A percentile compares a stretch with the other conserved stretches of the same genome.
Conservation (phyloP, 2,888 invertebrate species). For the Lamellibrachia columna region DNA sequence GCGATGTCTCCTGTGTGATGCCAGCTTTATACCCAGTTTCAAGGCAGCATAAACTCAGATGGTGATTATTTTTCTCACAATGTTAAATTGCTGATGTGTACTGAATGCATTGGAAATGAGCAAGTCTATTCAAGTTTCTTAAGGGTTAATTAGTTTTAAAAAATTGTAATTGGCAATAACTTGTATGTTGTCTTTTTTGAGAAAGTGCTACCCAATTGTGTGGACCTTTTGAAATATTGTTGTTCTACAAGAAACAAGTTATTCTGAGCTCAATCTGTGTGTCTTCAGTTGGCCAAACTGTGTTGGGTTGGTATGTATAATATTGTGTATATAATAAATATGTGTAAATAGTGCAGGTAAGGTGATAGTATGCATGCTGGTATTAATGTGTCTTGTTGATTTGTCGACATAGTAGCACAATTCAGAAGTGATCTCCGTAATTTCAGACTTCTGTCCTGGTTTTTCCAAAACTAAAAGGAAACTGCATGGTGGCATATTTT, state of each 20-base stretch:
- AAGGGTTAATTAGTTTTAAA: neutral
- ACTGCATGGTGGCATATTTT: neutral
- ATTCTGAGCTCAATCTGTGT: neutral
- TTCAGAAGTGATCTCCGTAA: neutral
- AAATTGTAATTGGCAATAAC: neutral
- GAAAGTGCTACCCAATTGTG: neutral
- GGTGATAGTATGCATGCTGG: neutral
- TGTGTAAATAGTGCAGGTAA: neutral
- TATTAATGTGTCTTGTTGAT: neutral
- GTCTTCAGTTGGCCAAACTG: neutral
- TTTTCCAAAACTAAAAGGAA: neutral
- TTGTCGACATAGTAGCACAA: neutral
- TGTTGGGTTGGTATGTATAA: neutral
- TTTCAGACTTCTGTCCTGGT: neutral
- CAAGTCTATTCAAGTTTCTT: neutral
- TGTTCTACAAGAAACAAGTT: neutral
- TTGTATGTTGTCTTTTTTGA: neutral
- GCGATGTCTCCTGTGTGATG: neutral
- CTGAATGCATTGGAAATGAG: neutral
- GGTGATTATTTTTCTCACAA: neutral
- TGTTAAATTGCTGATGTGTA: too few species aligned
- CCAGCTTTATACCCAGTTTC: neutral
- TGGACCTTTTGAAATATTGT: neutral
- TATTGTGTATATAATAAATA: conserved; percentile 4
- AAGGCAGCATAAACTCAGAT: neutral